Evolutionary conservation across 2,888 invertebrate species (phyloP).

Genomic region (Cenopis cana): DNA sequence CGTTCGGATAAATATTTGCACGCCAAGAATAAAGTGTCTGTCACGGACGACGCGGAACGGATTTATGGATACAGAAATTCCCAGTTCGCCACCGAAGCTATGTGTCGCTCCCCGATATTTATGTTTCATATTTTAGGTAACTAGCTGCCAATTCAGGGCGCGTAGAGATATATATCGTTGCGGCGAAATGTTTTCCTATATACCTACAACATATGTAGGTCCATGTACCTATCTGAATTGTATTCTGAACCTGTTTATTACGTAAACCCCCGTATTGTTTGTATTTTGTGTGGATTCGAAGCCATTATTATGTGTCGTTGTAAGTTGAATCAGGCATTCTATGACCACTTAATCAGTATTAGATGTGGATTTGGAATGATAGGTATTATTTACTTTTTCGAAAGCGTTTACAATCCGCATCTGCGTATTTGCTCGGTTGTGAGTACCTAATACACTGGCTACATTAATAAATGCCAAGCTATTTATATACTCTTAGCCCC

Average conservation of each 20-base stretch:
- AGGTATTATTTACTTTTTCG: background rate
- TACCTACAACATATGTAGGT: background rate
- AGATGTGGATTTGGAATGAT: background rate
- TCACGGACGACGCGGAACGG: slow-evolving; percentile 34
- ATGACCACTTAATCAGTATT: background rate
- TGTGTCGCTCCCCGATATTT: slow-evolving; percentile 36
- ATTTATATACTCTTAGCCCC: background rate
- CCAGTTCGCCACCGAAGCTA: slow-evolving; percentile 33
- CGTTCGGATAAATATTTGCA: slow-evolving; percentile 39
- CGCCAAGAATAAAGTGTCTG: slow-evolving; percentile 45
- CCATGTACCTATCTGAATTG: background rate
- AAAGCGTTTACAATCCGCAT: background rate
- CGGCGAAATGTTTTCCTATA: slow-evolving; percentile 14
- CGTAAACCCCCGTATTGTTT: no score
- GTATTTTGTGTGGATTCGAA: no score
- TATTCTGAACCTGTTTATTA: no score
- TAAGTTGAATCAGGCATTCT: no score
- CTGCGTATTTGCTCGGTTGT: background rate
- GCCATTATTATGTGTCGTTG: no score
- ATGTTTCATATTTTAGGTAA: slow-evolving; percentile 41
- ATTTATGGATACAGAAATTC: slow-evolving; percentile 42
- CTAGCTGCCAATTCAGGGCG: slow-evolving; percentile 36
- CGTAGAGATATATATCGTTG: slow-evolving; percentile 26
- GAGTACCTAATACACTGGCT: background rate
- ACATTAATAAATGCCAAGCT: background rate